Percentiles rank a stretch among this genome's conserved stretches.
phyloP scores from a whole-genome alignment of 1,140 invertebrate genomes.

The Dinothrombium tinctorium region DNA sequence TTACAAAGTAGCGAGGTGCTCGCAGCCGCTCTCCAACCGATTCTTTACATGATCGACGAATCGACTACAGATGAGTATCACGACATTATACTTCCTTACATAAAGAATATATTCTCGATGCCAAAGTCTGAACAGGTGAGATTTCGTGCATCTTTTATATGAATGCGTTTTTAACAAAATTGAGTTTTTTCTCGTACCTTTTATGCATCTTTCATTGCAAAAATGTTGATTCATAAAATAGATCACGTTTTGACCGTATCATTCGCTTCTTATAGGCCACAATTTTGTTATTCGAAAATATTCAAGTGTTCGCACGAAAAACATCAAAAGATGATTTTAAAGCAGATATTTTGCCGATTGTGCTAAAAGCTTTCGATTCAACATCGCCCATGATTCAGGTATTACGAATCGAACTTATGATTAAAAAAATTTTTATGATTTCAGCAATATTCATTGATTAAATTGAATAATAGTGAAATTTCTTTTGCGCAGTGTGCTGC shows the following conservation, averaged over 20 bases:
- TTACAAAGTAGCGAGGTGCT: constrained; percentile 60
- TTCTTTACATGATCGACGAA: constrained; percentile 64
- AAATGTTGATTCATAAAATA: neutral
- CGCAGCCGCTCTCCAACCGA: constrained; percentile 61
- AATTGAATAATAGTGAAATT: neutral
- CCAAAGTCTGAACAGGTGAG: constrained; percentile 44
- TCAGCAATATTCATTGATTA: neutral
- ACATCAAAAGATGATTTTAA: constrained; percentile 49
- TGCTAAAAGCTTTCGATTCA: constrained; percentile 65
- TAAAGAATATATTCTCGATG: constrained; percentile 48
- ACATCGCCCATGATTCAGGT: constrained; percentile 46
- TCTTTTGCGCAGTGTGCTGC: constrained; percentile 44
- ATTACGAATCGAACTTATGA: neutral
- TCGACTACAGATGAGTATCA: constrained; percentile 58
- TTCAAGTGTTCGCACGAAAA: constrained; percentile 68
- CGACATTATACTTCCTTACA: constrained; percentile 49
- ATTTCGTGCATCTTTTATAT: neutral
- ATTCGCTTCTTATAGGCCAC: constrained; percentile 32
- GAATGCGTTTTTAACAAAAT: neutral
- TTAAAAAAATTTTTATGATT: neutral
- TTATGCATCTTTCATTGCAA: too few relatives aligned
- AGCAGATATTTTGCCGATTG: constrained; percentile 54
- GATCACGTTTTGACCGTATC: neutral
- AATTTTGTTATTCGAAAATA: constrained; percentile 63
- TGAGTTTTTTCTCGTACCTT: too few relatives aligned